phyloP scores from a whole-genome alignment of 2,888 invertebrate species.

The Tanypteryx hageni region DNA sequence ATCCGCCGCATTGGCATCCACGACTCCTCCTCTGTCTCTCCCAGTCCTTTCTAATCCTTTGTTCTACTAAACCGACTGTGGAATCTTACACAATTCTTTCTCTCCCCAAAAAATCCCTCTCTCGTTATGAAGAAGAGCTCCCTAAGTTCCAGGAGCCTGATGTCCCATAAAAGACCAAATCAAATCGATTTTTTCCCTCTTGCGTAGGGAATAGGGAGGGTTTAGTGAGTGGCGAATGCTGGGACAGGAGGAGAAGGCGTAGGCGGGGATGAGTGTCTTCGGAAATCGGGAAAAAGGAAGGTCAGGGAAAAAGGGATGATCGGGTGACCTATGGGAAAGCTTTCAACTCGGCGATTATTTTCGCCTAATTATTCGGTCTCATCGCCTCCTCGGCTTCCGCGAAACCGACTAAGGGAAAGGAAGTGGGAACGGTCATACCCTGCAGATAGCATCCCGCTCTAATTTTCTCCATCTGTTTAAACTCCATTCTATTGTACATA shows the following conservation, averaged over 20 bases:
- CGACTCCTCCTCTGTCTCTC: neutral
- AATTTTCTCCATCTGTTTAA: neutral
- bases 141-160: neutral
- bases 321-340: conserved; percentile 3
- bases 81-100: conserved; percentile 1
- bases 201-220: neutral
- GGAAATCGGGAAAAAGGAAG: neutral
- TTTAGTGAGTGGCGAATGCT: no score
- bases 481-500: neutral
- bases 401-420: neutral
- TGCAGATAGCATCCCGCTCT: neutral
- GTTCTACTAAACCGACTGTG: neutral
- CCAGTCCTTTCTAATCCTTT: neutral
- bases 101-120: neutral
- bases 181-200: neutral
- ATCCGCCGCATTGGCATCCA: neutral
- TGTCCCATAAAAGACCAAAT: neutral
- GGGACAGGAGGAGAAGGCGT: neutral
- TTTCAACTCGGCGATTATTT: neutral
- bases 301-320: neutral
- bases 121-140: neutral
- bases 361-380: neutral
- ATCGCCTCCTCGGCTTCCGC: neutral
- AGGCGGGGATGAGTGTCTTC: neutral
- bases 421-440: neutral